Conservation (phyloP, 2,113 vertebrate genomes). For the Noturus placidus region DNA sequence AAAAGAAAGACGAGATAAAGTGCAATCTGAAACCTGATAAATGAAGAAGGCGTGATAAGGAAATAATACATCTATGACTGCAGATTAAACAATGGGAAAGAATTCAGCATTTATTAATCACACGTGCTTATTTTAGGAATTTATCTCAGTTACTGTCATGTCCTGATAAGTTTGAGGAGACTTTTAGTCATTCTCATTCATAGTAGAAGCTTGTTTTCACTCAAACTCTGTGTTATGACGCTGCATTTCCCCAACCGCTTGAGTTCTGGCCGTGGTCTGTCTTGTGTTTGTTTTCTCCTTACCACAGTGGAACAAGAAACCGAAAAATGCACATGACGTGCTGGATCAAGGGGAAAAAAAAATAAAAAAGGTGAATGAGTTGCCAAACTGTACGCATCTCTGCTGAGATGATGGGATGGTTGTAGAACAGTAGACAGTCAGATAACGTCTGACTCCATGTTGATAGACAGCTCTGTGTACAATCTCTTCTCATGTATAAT, state of each 20-base stretch:
- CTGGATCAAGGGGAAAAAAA: background rate
- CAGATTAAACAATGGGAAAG: background rate
- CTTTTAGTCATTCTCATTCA: slow-evolving; percentile 5
- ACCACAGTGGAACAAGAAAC: slow-evolving; percentile 27
- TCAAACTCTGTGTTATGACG: background rate
- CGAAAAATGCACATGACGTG: slow-evolving; percentile 15
- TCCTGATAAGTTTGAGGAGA: background rate
- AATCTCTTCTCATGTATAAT: too few species aligned
- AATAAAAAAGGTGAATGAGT: background rate
- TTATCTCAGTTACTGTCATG: background rate
- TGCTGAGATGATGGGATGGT: background rate
- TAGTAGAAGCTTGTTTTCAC: slow-evolving; percentile 17
- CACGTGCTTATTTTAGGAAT: background rate
- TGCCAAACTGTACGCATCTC: too few species aligned
- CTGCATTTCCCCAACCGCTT: background rate
- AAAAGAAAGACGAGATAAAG: background rate
- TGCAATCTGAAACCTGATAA: background rate
- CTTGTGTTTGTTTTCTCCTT: background rate
- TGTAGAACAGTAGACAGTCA: background rate
- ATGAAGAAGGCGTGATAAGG: background rate
- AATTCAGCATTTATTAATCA: background rate
- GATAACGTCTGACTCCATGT: too few species aligned
- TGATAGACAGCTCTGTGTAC: too few species aligned
- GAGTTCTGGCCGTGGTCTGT: background rate
- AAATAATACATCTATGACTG: background rate